phyloP scores from a whole-genome alignment of 2,797 vertebrate genomes.

The Hyperoplus immaculatus region DNA sequence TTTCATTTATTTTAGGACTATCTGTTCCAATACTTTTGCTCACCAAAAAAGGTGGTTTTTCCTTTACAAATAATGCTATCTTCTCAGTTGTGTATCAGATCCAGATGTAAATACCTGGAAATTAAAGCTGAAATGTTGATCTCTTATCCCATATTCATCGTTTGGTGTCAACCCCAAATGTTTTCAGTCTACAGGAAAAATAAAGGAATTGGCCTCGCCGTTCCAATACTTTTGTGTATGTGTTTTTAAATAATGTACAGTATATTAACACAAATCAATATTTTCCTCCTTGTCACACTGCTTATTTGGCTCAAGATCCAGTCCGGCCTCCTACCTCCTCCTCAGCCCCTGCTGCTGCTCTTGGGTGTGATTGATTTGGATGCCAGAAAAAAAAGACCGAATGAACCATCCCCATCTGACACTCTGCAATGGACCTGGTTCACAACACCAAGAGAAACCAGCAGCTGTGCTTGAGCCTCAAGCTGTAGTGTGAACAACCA shows the following conservation, averaged over 20 bases:
- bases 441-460: constrained; percentile 50
- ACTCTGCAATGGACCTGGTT: constrained; percentile 49
- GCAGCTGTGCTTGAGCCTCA: constrained; percentile 65
- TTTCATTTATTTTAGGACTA: too few species aligned
- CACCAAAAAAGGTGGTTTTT: too few species aligned
- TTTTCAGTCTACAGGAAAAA: too few species aligned
- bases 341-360: constrained; percentile 54
- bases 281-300: constrained; percentile 39
- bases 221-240: neutral
- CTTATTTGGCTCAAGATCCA: constrained; percentile 56
- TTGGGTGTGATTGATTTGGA: constrained; percentile 58
- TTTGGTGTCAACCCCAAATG: too few species aligned
- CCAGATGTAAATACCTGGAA: too few species aligned
- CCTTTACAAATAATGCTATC: too few species aligned
- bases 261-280: constrained; percentile 25
- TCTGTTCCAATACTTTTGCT: too few species aligned
- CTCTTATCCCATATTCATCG: too few species aligned
- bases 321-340: constrained; percentile 51
- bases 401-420: constrained; percentile 49
- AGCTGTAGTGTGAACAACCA: constrained; percentile 63
- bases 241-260: constrained; percentile 2
- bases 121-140: too few species aligned
- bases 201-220: too few species aligned
- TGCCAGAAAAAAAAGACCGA: constrained; percentile 60
- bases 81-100: too few species aligned